A percentile compares a stretch with the other conserved stretches of the same genome.
Evolutionary conservation across 2,797 vertebrate species (phyloP).

Genomic region (Acridotheres tristis): DNA sequence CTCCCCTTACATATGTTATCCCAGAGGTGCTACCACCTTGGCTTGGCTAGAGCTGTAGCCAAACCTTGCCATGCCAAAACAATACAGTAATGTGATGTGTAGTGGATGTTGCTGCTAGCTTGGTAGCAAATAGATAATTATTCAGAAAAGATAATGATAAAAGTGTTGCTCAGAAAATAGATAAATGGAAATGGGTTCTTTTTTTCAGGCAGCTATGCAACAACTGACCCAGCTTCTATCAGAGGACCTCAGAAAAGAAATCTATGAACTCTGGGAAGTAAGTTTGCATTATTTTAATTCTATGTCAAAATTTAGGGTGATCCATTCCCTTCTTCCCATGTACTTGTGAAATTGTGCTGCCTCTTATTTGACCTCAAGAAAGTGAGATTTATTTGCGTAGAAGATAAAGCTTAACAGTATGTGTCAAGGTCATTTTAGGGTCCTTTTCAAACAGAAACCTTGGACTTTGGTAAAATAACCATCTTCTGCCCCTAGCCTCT

Average conservation of each 20-base stretch:
- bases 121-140: not conserved
- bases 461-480: not conserved
- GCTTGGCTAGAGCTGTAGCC: not conserved
- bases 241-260: conserved; percentile 85
- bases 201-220: conserved; percentile 89
- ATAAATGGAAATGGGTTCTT: not conserved
- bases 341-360: not conserved
- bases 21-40: not conserved
- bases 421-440: not conserved
- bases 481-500: not conserved
- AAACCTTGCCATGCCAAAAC: not conserved
- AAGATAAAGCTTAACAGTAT: not conserved
- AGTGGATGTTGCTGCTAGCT: not conserved
- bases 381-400: not conserved
- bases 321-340: not conserved
- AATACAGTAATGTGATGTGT: not conserved
- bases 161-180: not conserved
- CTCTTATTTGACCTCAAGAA: not conserved
- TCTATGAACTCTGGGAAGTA: conserved; percentile 93
- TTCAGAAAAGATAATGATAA: not conserved
- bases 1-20: not conserved
- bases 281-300: conserved; percentile 7
- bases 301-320: not conserved
- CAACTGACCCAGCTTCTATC: conserved; percentile 84
- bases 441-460: not conserved